Evolutionary conservation across 2,797 vertebrate genomes (phyloP).

Genomic region (Trematomus bernacchii): DNA sequence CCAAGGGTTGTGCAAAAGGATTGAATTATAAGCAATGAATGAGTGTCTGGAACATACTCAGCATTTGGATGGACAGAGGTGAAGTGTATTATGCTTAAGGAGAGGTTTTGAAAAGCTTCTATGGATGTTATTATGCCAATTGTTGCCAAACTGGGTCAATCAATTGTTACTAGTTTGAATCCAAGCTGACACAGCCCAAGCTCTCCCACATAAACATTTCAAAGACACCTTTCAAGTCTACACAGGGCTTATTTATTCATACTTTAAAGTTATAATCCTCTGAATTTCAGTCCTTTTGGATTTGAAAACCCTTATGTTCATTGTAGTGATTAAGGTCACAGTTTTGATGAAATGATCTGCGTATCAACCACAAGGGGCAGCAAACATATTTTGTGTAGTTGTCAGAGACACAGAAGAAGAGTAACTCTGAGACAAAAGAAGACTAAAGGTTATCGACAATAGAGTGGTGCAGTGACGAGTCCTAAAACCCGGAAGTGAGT

Average conservation of each 20-base stretch:
- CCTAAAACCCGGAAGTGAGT: too few species aligned
- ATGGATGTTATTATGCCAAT: constrained; percentile 1
- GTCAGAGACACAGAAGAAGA: too few species aligned
- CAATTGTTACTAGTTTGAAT: constrained; percentile 26
- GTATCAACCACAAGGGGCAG: neutral
- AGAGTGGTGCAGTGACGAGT: too few species aligned
- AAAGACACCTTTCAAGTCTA: constrained; percentile 23
- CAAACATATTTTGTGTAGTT: neutral
- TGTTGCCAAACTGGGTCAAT: constrained; percentile 42
- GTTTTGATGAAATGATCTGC: neutral
- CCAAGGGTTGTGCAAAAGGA: neutral
- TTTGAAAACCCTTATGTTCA: neutral
- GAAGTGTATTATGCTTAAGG: neutral
- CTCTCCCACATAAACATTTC: constrained; percentile 16
- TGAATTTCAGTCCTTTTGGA: neutral
- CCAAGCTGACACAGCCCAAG: constrained; percentile 2
- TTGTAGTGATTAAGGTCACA: neutral
- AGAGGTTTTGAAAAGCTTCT: constrained; percentile 8
- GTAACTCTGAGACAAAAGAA: too few species aligned
- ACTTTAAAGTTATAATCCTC: neutral
- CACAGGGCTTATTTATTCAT: constrained; percentile 6
- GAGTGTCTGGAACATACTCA: neutral
- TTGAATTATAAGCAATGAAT: neutral
- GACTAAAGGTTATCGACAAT: too few species aligned
- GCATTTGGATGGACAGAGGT: neutral